Base-by-base conservation (phyloP, 2,797 vertebrate species). In the Mus caroli region DNA sequence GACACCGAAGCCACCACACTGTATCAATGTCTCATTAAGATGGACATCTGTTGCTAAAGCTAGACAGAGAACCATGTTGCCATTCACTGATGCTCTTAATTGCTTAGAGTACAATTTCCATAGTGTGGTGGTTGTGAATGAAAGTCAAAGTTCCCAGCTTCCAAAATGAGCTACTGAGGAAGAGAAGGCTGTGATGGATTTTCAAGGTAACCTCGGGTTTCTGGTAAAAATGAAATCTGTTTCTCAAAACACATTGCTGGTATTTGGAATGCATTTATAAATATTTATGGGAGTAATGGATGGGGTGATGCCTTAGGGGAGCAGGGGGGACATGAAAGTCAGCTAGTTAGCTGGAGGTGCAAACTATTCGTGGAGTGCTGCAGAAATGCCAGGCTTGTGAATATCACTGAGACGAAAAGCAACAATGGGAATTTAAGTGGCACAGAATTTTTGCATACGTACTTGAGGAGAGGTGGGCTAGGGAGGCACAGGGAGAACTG, bases 211-310 rank as follows among this genome's bases (percentile, higher is more conserved):
- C 52, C 88, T 78, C 26, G 15, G 85, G 37, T 60, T 80, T 92
- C 82, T 88, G 37, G 85, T 92, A 93, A 88, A 88, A 86, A 84
- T 22, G 56, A 89, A 93, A 71, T 11, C 15, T 37, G 26, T 80
- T 96, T 96, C 94, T 82, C 71, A 88, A 96, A 95, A 90, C 31
- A 75, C 26, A 54, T 43, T 84, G 94, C 87, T 94, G 93, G 91
- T 80, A 91, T 94, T n/a, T 96, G 79, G 93, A 95, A 56, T 9
- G 50, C 20, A 56, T 56, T 88, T 94, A 34, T 91, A 94, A 87
- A 95, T 96, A 95, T 97, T 95, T 86, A 95, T 67, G 67, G 52
- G 82, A 82, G 34, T 8, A 5, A 60, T 86, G 40, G 8, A 7
- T 52, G 28, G 62, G 69, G 67, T n/a, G 62, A 9, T n/a, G 60